phyloP scores from a whole-genome alignment of 1,140 invertebrate genomes.

The Drosophila tristis region DNA sequence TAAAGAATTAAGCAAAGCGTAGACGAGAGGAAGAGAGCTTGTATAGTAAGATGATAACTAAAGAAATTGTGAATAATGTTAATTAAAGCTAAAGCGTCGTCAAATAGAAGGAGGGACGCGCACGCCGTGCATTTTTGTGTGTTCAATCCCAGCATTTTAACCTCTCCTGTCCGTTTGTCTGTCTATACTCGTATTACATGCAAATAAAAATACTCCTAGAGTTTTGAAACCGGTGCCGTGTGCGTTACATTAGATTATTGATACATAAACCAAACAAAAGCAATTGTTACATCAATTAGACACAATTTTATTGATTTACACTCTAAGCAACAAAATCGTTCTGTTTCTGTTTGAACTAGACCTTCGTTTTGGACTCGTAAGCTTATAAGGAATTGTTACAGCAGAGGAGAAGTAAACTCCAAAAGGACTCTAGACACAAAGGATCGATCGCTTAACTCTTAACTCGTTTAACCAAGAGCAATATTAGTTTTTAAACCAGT shows the following conservation, averaged over 20 bases:
- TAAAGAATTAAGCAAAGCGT: slow-evolving; percentile 32
- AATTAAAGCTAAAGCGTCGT: slow-evolving; percentile 18
- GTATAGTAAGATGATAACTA: slow-evolving; percentile 70
- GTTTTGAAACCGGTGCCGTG: slow-evolving; percentile 9
- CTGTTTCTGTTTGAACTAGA: neutral
- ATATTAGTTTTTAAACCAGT: slow-evolving; percentile 75
- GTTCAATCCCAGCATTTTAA: neutral
- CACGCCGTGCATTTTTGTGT: slow-evolving; percentile 18
- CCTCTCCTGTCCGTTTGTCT: slow-evolving; percentile 15
- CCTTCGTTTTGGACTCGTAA: slow-evolving; percentile 10
- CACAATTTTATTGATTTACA: slow-evolving; percentile 31
- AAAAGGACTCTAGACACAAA: slow-evolving; percentile 14
- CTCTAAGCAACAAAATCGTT: slow-evolving; percentile 8
- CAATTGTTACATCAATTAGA: slow-evolving; percentile 57
- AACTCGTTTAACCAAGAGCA: slow-evolving; percentile 51
- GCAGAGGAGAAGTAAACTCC: slow-evolving; percentile 47
- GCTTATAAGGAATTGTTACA: slow-evolving; percentile 61
- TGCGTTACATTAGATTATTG: slow-evolving; percentile 4
- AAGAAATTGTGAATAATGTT: slow-evolving; percentile 29
- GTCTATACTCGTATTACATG: neutral
- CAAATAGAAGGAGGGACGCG: slow-evolving; percentile 22
- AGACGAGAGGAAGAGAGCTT: slow-evolving; percentile 58
- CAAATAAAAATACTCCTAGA: neutral
- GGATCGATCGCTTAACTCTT: slow-evolving; percentile 7
- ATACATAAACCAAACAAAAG: slow-evolving; percentile 8